Base-by-base conservation (phyloP, 2,797 vertebrate genomes). In the Mico argentatus region DNA sequence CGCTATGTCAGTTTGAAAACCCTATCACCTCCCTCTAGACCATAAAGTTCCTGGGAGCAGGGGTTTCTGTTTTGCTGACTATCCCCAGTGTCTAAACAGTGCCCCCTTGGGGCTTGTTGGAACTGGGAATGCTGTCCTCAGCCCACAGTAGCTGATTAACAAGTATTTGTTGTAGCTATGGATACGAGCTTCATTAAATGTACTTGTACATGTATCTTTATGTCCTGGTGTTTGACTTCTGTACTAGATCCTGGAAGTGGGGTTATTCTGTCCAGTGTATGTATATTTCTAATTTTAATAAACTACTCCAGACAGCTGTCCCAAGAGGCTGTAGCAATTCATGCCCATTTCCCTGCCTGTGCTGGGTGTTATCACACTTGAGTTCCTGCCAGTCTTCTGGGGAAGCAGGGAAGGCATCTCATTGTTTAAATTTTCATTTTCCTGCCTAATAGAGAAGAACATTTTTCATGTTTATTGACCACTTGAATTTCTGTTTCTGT, bases 351-450 rank as follows among this genome's bases (percentile, higher is more conserved):
- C 92, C 94, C 82, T 41, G 77, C 94, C 41, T 89, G 61, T 12
- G 26, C 48, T 80, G 39, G 55, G 76, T 70, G 61, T 30, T 70
- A 8, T 88, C 80, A 44, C 19, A 8, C 22, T 87, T 96, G 95
- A 92, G 19, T 67, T 39, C 44, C 39, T 77, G 93, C 91, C 94
- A 95, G 4, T 19, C 76, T 80, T 61, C 73, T 80, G 30, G 20
- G 39, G 27, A 46, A 36, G 27, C 5, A 30, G 26, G 57, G 48
- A 41, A 48, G 22, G 10, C 76, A 79, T 64, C 91, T 94, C 57
- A 75, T 96, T 94, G 95, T 97, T 97, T 94, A 67, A 50, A 85
- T 87, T 73, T 91, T 87, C 67, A 52, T 86, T 95, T 96, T 95
- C 96, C 95, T 91, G 72, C 91, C 80, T 85, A 83, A 90, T 72